Evolutionary conservation across 2,888 invertebrate genomes (phyloP), one percentile per base, ranked within the genome.

Genomic region (Lithophane semibrunnea): DNA sequence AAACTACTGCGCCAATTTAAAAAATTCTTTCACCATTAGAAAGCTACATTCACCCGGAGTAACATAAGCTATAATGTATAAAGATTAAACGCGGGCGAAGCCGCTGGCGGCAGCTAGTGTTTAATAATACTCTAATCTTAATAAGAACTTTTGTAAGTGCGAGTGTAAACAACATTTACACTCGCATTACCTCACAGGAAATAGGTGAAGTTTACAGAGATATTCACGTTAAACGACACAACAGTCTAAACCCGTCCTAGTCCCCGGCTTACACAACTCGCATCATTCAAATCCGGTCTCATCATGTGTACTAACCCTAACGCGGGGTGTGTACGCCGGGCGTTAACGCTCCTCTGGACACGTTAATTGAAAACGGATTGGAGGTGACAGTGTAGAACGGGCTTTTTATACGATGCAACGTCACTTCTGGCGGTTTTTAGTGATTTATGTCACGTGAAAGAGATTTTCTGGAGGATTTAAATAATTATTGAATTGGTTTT

Each of bases 301-400:
- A 74, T 64, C 76, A 84, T 94, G 92, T 93, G 91, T 86, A 89
- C 92, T 80, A 84, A 76, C 90, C 93, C 88, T 90, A 84, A 86
- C 83, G 80, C 82, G 64, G 73, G 71, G 90, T 90, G 91, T 89
- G 91, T 86, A 90, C 91, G 90, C 92, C 91, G 88, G 88, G 89
- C 89, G 95, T 95, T 96, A 94, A 95, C 96, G 96, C 94, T 94
- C 85, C 93, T 94, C 94, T 95, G 95, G 93, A 91, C 95, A 94
- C 96, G 95, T 96, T 96, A 96, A 96, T 96, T 96, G 96, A 96
- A 96, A 95, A 92, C 93, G 95, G 96, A 96, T 96, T 94, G 95
- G 95, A 95, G 96, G 96, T 95, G 96, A 95, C 96, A 96, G 94
- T 95, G 96, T 95, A 95, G 94, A 95, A 95, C 94, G 91, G 87